A percentile compares a stretch with the other conserved stretches of the same genome.
Evolutionary conservation across 2,113 vertebrate genomes (phyloP).

Genomic region (Riparia riparia): DNA sequence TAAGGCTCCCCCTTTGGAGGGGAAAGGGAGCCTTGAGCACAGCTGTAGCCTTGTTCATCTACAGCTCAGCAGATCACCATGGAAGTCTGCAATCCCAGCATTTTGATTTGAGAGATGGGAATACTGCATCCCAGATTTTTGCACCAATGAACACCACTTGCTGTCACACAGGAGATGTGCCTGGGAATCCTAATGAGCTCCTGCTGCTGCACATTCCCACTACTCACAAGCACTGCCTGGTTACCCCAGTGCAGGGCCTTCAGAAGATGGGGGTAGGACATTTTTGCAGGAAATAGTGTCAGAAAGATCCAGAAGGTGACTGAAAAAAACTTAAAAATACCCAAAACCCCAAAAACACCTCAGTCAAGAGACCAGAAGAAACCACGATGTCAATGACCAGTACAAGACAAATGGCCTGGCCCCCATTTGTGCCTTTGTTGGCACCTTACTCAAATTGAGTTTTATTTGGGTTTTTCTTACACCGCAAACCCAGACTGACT

Average conservation of each 20-base stretch:
- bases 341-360: neutral
- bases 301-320: neutral
- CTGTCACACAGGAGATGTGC: neutral
- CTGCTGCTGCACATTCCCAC: neutral
- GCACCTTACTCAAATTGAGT: neutral
- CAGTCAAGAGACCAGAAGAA: neutral
- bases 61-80: neutral
- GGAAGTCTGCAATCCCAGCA: neutral
- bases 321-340: fast-evolving
- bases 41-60: neutral
- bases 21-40: neutral
- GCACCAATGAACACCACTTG: neutral
- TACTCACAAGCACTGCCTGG: neutral
- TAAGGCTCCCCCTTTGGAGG: too few species aligned
- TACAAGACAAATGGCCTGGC: neutral
- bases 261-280: neutral
- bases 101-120: neutral
- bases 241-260: fast-evolving
- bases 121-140: neutral
- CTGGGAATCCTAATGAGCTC: fast-evolving
- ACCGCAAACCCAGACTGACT: neutral
- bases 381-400: neutral
- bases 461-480: neutral
- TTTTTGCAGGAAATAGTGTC: neutral
- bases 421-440: fast-evolving